These are phyloP conservation scores for Psix sp. DNA, from an alignment of 1,140 invertebrate genomes.

Conservation along the genomic window DNA sequence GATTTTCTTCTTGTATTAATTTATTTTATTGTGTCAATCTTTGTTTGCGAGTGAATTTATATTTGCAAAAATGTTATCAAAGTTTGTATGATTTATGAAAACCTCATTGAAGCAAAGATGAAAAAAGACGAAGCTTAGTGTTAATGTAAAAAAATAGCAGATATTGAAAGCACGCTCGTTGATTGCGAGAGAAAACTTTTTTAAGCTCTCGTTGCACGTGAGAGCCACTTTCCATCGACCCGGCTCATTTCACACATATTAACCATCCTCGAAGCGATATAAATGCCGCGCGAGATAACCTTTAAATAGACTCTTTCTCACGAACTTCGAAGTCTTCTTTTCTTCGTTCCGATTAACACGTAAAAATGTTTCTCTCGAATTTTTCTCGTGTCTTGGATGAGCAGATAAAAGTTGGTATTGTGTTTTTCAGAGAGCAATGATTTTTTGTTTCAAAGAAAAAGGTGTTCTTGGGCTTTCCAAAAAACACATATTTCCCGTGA, in stretches of 20 bases:
- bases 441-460: not conserved
- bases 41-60: no score
- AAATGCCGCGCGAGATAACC: slow-evolving; percentile 43
- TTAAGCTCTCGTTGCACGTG: slow-evolving; percentile 16
- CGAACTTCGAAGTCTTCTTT: slow-evolving; percentile 33
- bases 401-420: no score
- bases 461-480: no score
- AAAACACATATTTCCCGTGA: no score
- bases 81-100: no score
- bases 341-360: no score
- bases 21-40: no score
- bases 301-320: slow-evolving; percentile 47
- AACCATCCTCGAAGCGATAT: slow-evolving; percentile 45
- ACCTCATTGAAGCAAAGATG: not conserved
- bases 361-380: no score
- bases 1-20: no score
- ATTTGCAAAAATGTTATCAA: no score
- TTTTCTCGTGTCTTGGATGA: no score
- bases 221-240: slow-evolving; percentile 43
- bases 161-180: slow-evolving; percentile 12
- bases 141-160: not conserved
- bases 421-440: no score
- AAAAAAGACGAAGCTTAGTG: not conserved
- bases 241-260: slow-evolving; percentile 45
- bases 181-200: slow-evolving; percentile 37